Evolutionary conservation across 2,113 vertebrate genomes (phyloP), one percentile per base, ranked within the genome.

Genomic region (Cyanoliseus patagonus): DNA sequence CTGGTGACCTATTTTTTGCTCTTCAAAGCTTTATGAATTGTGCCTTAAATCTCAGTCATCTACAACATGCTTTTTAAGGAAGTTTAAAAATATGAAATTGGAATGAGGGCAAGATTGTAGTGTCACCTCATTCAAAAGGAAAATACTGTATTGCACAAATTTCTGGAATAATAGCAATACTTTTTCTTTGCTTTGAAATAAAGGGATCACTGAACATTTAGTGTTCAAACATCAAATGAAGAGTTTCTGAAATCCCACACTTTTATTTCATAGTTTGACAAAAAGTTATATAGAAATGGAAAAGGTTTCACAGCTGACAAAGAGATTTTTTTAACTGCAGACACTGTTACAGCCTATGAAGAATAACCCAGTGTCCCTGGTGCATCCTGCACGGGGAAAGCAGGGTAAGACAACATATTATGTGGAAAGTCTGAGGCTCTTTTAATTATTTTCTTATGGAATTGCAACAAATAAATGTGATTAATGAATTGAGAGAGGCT

Each of bases 201-300:
- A 76, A 92, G 7, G 6, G 1, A 19, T 7, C 17, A 42, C 53
- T 30, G 90, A 91, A 75, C 51, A 87, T 79, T 81, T 91, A 59
- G 63, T 92, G 35, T 64, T 94, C 86, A 95, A 90, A 95, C 64
- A 31, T 83, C 90, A 96, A 68, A 86, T 47, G n/a, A 91, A 76
- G 68, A 72, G 17, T 84, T 92, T 95, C 67, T 94, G 51, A 95
- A 95, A 89, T 89, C 55, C 41, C 42, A 30, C 19, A 46, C 66
- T 92, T 94, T 88, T 86, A 66, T 87, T 95, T 95, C 70, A 41
- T 13, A 86, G 53, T 37, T 20, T 77, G 72, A 86, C 11, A 30
- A 92, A 92, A 93, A 93, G 22, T 41, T 68, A 41, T 52, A 69
- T 5, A 31, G 51, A 88, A 93, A 84, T 0, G 1, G 41, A 63